Evolutionary conservation across 2,888 invertebrate genomes (phyloP).

Genomic region (Bugulina stolonifera): DNA sequence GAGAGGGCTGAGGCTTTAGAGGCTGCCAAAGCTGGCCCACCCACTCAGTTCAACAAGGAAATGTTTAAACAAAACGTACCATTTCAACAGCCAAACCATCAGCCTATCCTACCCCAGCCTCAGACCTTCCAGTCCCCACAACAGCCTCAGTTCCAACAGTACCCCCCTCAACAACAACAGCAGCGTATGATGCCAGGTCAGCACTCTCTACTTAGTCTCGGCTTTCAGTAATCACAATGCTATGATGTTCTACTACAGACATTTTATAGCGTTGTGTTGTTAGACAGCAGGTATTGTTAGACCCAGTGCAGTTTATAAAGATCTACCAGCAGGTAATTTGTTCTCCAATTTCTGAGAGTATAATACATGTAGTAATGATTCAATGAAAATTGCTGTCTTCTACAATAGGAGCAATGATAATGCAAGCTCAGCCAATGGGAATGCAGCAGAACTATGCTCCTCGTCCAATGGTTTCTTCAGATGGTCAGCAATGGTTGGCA

Average conservation of each 20-base stretch:
- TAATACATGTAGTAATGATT: too few relatives aligned
- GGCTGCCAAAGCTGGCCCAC: slow-evolving; percentile 33
- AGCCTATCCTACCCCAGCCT: slow-evolving; percentile 8
- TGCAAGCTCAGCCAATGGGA: neutral
- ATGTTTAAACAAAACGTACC: too few relatives aligned
- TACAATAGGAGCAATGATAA: neutral
- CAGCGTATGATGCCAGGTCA: neutral
- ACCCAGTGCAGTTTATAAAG: too few relatives aligned
- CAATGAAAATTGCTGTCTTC: too few relatives aligned
- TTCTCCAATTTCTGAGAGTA: too few relatives aligned
- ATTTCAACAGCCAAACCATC: slow-evolving; percentile 33
- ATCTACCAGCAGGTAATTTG: too few relatives aligned
- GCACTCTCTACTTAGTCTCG: too few relatives aligned
- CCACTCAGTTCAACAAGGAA: slow-evolving; percentile 38
- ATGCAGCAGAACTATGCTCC: slow-evolving; percentile 11
- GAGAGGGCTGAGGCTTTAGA: slow-evolving; percentile 52
- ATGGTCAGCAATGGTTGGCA: slow-evolving; percentile 12
- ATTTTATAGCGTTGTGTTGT: too few relatives aligned
- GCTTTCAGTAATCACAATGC: too few relatives aligned
- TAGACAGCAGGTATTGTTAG: too few relatives aligned
- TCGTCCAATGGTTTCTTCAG: slow-evolving; percentile 1
- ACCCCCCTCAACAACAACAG: neutral
- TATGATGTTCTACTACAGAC: too few relatives aligned
- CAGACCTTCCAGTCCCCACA: neutral
- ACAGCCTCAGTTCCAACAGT: slow-evolving; percentile 21